Conservation (phyloP, 2,797 vertebrate genomes). For the Myotis planiceps region DNA sequence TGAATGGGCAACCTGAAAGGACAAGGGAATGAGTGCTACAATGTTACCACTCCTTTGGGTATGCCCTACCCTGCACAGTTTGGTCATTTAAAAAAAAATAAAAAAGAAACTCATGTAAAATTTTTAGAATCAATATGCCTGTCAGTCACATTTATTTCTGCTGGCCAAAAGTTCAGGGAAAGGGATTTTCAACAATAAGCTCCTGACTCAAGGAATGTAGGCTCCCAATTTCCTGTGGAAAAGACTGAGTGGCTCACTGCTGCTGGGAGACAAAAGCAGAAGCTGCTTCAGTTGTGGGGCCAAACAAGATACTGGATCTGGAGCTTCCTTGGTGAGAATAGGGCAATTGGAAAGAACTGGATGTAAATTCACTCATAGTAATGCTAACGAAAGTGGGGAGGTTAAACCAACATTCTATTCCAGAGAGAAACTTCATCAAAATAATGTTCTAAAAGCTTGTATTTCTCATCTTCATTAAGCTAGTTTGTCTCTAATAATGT, state of each 20-base stretch:
- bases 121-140: slow-evolving; percentile 39
- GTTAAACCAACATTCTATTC: slow-evolving; percentile 56
- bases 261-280: slow-evolving; percentile 43
- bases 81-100: slow-evolving; percentile 60
- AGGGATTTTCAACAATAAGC: slow-evolving; percentile 49
- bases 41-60: slow-evolving; percentile 16
- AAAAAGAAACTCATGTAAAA: slow-evolving; percentile 52
- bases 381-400: slow-evolving; percentile 27
- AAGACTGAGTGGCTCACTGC: slow-evolving; percentile 5
- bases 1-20: slow-evolving; percentile 9
- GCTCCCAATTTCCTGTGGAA: slow-evolving; percentile 21
- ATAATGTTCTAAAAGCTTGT: slow-evolving; percentile 34
- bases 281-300: not conserved
- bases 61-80: slow-evolving; percentile 25
- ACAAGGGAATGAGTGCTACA: slow-evolving; percentile 37
- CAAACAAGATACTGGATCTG: slow-evolving; percentile 52
- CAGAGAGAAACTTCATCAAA: slow-evolving; percentile 56
- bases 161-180: slow-evolving; percentile 39
- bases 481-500: slow-evolving; percentile 42
- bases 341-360: slow-evolving; percentile 30
- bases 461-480: slow-evolving; percentile 38
- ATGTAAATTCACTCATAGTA: slow-evolving; percentile 43
- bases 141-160: slow-evolving; percentile 67
- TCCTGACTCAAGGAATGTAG: slow-evolving; percentile 64
- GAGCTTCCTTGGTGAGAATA: slow-evolving; percentile 22